phyloP scores from a whole-genome alignment of 2,888 invertebrate genomes.

The Morpho deidamia region DNA sequence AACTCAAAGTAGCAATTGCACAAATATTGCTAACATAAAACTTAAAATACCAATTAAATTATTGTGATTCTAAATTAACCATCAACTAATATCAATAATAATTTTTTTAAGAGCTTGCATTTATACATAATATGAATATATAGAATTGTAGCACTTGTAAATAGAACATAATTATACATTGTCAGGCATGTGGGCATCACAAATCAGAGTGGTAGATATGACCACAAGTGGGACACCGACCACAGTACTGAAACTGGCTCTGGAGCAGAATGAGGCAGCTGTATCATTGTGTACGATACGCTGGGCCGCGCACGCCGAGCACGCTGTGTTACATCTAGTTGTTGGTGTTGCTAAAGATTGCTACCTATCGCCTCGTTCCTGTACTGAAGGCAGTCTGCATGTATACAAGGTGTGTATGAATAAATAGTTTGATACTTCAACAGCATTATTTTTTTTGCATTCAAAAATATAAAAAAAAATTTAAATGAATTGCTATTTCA shows the following conservation, averaged over 20 bases:
- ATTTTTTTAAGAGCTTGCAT: too few relatives aligned
- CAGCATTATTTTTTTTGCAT: too few relatives aligned
- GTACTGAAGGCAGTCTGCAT: constrained; percentile 90
- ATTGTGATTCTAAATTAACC: too few relatives aligned
- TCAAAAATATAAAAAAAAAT: background rate
- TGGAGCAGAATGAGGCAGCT: constrained; percentile 98
- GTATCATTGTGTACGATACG: constrained; percentile 91
- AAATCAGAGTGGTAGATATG: constrained; percentile 92
- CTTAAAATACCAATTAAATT: too few relatives aligned
- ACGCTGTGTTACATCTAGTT: constrained; percentile 77
- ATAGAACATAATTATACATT: background rate
- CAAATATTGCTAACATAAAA: too few relatives aligned
- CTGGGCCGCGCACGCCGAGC: constrained; percentile 80
- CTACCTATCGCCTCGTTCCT: constrained; percentile 91
- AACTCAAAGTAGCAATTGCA: too few relatives aligned
- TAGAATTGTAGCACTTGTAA: too few relatives aligned
- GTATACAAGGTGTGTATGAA: constrained; percentile 83
- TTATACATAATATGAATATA: too few relatives aligned
- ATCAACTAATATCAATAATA: too few relatives aligned
- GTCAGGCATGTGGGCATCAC: constrained; percentile 95
- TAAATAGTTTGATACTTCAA: too few relatives aligned
- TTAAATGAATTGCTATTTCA: background rate
- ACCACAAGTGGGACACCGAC: constrained; percentile 80
- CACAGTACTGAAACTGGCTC: constrained; percentile 86
- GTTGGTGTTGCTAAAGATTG: constrained; percentile 96